Base-by-base conservation (phyloP, 2,888 invertebrate species). In the Lasioglossum figueresi region DNA sequence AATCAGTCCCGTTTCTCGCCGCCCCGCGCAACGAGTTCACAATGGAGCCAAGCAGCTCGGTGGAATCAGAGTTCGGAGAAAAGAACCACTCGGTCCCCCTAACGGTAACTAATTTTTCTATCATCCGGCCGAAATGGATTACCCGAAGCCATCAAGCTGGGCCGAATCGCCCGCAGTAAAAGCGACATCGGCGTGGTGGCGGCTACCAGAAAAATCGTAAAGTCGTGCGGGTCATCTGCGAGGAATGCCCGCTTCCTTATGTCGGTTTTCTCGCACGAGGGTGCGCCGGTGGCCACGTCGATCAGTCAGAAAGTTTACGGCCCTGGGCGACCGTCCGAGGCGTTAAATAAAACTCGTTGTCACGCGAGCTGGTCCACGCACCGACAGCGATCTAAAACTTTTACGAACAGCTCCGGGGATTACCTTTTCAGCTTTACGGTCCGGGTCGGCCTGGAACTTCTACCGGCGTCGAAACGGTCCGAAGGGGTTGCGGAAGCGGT, bases 271-370 rank as follows among this genome's bases (percentile, higher is more conserved):
- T 59, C 59, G 4, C 14, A 5, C 5, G 48, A 43, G 31, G 16
- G 6, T 34, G 70, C 56, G 78, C 63, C 80, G 71, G 68, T 19
- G 31, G 52, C 63, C 63, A 71, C 88, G 85, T 91, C 87, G 90
- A 88, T 88, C 89, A 73, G 87, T 88, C 87, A 85, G 82, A 79
- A 87, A 88, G 85, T 92, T 92, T 89, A 90, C 84, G 85, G 82
- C 56, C 72, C 75, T 71, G 71, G 71, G 76, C 12, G 10, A 1
- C n/a, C n/a, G 56, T 56, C 56, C 68, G 74, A 74, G 71, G 56
- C 63, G 78, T 79, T 88, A 83, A 91, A 88, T 91, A 89, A 88
- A 89, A 78, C 71, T 52, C 80, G 76, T 79, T 85, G 76, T 66
- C 45, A 76, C 56, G 16, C 27, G 27, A 4, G 10, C n/a, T n/a